Evolutionary conservation across 2,113 vertebrate species (phyloP), one percentile per base, ranked within the genome.

Genomic region (Hystrix cristata): DNA sequence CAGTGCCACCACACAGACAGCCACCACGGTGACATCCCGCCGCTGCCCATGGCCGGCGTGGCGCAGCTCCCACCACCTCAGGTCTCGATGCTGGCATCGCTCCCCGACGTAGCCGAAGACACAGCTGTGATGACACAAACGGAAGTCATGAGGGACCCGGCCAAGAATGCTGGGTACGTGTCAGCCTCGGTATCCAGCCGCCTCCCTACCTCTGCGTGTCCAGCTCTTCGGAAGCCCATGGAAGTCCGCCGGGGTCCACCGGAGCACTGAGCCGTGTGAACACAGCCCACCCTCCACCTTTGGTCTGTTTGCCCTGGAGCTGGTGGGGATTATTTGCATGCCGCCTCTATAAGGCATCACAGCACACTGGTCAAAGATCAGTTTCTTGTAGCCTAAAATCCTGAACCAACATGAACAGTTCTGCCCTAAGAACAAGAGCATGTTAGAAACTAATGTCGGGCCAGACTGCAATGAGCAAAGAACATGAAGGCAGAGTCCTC

Each of bases 1-100:
- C 5, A 99, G 82, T 3, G 99, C 95, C 27, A 95, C 84, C 25
- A 98, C 89, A 18, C 99, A 80, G 38, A 98, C 98, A 0, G 98
- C 97, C 0, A 97, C 97, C 3, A 99, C 98, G 15, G 98, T 97
- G 84, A 99, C 34, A 23, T 98, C 99, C 76, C 97, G 97, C 78
- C 97, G 99, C 98, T 98, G 99, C 72, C 98, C 97, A 4, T 97
- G 95, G 93, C 99, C 98, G 0, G 98, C 92, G 0, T 98, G 98
- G 86, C 98, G 99, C 93, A 99, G 98, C 7, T 99, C 99, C 99
- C 99, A 99, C 99, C 99, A 99, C 72, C 99, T 98, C 97, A 99
- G 96, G 93, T 99, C 99, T 4, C 98, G 99, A 98, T 99, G 99
- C 98, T 99, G 99, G 97, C 99, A 99, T 5, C 99, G 98, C 93